Evolutionary conservation across 2,797 vertebrate genomes (phyloP).

Genomic region (Otolemur crassicaudatus): DNA sequence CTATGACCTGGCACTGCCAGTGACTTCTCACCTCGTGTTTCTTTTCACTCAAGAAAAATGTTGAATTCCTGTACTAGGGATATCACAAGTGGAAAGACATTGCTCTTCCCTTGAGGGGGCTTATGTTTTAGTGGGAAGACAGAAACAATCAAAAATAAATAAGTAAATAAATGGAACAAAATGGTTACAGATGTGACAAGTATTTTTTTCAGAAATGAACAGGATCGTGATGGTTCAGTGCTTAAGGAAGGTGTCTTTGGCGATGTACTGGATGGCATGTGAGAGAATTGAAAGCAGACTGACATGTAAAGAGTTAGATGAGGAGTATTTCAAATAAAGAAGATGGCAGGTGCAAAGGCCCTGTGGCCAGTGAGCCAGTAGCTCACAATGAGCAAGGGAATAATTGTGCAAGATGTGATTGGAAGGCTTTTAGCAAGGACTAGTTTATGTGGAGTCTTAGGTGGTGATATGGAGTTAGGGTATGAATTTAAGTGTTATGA

Average conservation of each 20-base stretch:
- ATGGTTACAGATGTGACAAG: neutral
- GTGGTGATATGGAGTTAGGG: rapidly evolving
- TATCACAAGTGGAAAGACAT: neutral
- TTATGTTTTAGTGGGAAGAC: neutral
- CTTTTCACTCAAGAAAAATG: constrained; percentile 9
- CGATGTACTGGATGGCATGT: neutral
- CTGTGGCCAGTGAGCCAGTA: neutral
- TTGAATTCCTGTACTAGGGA: neutral
- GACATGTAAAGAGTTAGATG: neutral
- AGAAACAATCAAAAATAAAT: neutral
- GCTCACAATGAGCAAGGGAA: neutral
- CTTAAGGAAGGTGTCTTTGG: neutral
- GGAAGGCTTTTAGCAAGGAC: neutral
- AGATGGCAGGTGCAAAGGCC: neutral
- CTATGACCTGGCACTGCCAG: neutral
- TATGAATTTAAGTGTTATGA: neutral
- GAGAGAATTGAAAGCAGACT: neutral
- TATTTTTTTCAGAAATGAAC: constrained; percentile 2
- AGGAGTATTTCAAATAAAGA: neutral
- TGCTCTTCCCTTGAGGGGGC: neutral
- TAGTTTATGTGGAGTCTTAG: neutral
- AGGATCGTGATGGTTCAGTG: neutral
- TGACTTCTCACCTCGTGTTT: constrained; percentile 19
- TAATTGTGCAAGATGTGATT: neutral
- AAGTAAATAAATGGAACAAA: neutral